phyloP scores from a whole-genome alignment of 2,113 vertebrate genomes.

The Phyllostomus hastatus region DNA sequence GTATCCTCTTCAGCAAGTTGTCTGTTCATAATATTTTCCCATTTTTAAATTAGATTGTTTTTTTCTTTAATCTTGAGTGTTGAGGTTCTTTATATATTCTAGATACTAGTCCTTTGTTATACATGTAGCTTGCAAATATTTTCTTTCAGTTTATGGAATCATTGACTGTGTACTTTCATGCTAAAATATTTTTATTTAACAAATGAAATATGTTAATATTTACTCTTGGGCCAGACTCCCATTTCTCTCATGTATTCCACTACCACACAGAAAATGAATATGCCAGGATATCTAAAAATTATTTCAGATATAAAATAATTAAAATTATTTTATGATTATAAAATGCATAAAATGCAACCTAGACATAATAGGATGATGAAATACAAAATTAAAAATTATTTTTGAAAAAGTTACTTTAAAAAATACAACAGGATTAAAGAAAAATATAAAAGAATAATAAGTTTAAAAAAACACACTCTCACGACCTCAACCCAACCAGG shows the following conservation, averaged over 20 bases:
- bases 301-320: neutral
- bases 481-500: neutral
- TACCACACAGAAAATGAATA: neutral
- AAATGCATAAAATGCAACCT: neutral
- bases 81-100: neutral
- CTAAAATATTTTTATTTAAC: slow-evolving; percentile 14
- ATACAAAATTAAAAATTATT: neutral
- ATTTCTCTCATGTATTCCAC: neutral
- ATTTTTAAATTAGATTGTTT: neutral
- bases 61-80: neutral
- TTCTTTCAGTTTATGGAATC: neutral
- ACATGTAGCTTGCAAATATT: neutral
- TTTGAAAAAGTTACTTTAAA: neutral
- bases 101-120: neutral
- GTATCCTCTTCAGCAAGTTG: neutral
- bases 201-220: neutral
- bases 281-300: neutral
- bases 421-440: neutral
- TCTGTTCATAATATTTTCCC: neutral
- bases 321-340: neutral
- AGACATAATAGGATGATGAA: neutral
- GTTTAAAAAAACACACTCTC: neutral
- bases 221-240: neutral
- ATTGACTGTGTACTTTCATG: neutral
- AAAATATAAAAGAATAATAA: neutral